These are phyloP conservation scores for Phaethornis superciliosus DNA, from an alignment of 2,113 vertebrate species.

Conservation along the genomic window DNA sequence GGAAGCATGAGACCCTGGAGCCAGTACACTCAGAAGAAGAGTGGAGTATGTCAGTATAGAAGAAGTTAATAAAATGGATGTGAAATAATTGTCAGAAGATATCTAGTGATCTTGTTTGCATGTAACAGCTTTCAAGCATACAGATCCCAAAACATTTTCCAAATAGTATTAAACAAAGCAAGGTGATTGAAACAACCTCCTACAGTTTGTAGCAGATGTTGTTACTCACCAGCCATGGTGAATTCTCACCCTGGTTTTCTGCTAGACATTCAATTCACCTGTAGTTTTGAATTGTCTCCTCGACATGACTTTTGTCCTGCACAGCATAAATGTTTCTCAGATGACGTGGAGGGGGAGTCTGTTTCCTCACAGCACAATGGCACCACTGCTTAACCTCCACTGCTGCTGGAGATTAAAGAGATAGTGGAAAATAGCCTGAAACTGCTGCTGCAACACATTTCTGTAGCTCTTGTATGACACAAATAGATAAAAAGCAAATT, in stretches of 20 bases:
- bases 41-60: not conserved
- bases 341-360: not conserved
- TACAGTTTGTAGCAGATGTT: not conserved
- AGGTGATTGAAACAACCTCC: not conserved
- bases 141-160: not conserved
- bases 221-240: not conserved
- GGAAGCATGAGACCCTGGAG: not conserved
- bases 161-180: not conserved
- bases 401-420: not conserved
- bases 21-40: not conserved
- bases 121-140: not conserved
- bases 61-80: not conserved
- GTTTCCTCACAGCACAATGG: not conserved
- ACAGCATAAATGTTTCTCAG: not conserved
- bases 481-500: not conserved
- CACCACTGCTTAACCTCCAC: not conserved
- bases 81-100: not conserved
- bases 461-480: not conserved
- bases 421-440: not conserved
- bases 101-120: not conserved
- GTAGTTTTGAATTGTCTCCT: not conserved
- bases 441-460: not conserved
- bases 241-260: not conserved
- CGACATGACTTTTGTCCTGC: not conserved
- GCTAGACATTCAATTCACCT: not conserved